Percentiles rank a stretch among this genome's conserved stretches.
Evolutionary conservation across 1,140 invertebrate genomes (phyloP).

Genomic region (Platorchestia sp.): DNA sequence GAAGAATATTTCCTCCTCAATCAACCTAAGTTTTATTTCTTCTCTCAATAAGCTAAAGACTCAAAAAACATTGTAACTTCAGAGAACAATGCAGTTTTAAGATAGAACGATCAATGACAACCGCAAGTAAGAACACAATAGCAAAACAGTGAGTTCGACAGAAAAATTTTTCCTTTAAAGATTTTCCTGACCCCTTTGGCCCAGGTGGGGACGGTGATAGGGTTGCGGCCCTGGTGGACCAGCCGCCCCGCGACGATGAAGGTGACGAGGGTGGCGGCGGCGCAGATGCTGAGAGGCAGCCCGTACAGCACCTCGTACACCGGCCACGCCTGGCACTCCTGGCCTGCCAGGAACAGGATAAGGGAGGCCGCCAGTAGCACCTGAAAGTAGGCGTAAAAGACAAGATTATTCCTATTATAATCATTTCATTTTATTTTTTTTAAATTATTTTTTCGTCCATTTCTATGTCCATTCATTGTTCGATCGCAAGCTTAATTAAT

Average conservation of each 20-base stretch:
- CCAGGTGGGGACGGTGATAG: neutral
- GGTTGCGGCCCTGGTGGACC: neutral
- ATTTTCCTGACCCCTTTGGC: constrained; percentile 26
- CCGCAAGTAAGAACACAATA: no score
- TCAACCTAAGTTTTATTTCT: no score
- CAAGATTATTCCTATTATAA: no score
- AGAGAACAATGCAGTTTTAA: no score
- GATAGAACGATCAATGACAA: no score
- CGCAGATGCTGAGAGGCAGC: neutral
- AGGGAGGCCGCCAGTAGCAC: neutral
- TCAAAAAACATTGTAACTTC: no score
- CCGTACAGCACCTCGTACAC: neutral
- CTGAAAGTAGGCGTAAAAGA: neutral
- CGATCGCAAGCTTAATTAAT: no score
- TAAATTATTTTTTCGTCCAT: neutral
- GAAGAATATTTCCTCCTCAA: no score
- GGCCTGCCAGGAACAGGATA: neutral
- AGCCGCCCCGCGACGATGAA: neutral
- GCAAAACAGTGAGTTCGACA: no score
- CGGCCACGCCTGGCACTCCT: neutral
- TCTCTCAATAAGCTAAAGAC: no score
- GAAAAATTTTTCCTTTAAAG: no score
- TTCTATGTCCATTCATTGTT: neutral
- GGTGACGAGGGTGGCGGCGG: neutral
- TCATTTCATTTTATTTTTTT: no score